These are phyloP conservation scores for Sternotherus odoratus DNA, from an alignment of 2,797 vertebrate genomes.

Conservation along the genomic window DNA sequence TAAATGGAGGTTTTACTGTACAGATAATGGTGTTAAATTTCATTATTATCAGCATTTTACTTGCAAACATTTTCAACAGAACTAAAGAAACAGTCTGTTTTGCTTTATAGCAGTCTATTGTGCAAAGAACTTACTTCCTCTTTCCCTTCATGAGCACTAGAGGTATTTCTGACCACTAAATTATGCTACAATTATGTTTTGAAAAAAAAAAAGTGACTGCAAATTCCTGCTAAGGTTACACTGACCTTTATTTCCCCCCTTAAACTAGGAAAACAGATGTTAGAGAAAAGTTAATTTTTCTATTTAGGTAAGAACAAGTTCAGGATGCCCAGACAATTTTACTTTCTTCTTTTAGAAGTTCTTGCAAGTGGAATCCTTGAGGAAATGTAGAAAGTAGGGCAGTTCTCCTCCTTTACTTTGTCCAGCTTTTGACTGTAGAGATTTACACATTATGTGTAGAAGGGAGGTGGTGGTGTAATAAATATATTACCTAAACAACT, in stretches of 20 bases:
- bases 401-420: background rate
- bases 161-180: background rate
- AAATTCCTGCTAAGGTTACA: slow-evolving; percentile 8
- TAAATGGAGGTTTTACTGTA: too few relatives aligned
- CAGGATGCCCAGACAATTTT: background rate
- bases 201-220: background rate
- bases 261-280: background rate
- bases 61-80: background rate
- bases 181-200: background rate
- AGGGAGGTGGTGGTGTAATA: background rate
- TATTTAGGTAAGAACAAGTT: background rate
- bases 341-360: background rate
- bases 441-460: background rate
- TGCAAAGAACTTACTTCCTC: background rate
- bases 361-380: slow-evolving; percentile 28
- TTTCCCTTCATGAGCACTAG: background rate
- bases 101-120: background rate
- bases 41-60: background rate
- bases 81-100: background rate
- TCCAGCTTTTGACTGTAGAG: background rate
- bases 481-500: background rate
- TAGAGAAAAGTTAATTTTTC: background rate
- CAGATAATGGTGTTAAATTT: background rate
- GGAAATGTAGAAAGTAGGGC: background rate
- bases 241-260: background rate